Evolutionary conservation across 2,797 vertebrate genomes (phyloP).

Genomic region (Sebastes baramenuke): DNA sequence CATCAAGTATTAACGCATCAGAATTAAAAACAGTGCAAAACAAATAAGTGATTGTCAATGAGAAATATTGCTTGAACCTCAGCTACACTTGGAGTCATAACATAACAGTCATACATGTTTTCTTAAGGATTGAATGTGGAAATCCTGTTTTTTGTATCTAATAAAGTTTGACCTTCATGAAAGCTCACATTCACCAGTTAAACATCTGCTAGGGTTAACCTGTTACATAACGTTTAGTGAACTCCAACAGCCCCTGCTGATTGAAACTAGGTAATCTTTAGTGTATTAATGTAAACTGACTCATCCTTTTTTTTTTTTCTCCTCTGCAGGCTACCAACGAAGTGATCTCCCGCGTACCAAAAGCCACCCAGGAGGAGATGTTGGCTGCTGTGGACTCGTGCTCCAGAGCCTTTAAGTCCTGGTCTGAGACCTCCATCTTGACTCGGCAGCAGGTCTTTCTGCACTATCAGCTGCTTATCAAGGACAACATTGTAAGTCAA

Average conservation of each 20-base stretch:
- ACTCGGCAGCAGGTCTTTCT: slow-evolving; percentile 93
- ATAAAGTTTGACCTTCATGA: not conserved
- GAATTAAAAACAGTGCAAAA: not conserved
- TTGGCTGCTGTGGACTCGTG: slow-evolving; percentile 90
- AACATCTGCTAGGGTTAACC: not conserved
- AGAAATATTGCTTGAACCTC: not conserved
- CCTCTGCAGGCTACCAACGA: slow-evolving; percentile 91
- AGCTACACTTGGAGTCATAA: not conserved
- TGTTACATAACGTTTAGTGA: not conserved
- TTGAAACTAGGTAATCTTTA: not conserved
- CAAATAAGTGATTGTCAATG: not conserved
- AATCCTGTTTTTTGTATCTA: not conserved
- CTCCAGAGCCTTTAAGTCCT: slow-evolving; percentile 85
- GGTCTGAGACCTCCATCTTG: slow-evolving; percentile 93
- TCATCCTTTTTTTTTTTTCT: not conserved
- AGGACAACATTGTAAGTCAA: slow-evolving; percentile 94
- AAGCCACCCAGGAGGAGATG: slow-evolving; percentile 94
- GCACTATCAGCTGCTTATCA: slow-evolving; percentile 96
- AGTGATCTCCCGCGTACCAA: slow-evolving; percentile 89
- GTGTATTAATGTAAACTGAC: not conserved
- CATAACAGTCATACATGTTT: not conserved
- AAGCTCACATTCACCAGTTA: not conserved
- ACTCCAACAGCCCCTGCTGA: not conserved
- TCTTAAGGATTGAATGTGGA: not conserved
- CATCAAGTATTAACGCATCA: not conserved